These are phyloP conservation scores for Clupea harengus DNA, from an alignment of 2,113 vertebrate species.

Conservation along the genomic window DNA sequence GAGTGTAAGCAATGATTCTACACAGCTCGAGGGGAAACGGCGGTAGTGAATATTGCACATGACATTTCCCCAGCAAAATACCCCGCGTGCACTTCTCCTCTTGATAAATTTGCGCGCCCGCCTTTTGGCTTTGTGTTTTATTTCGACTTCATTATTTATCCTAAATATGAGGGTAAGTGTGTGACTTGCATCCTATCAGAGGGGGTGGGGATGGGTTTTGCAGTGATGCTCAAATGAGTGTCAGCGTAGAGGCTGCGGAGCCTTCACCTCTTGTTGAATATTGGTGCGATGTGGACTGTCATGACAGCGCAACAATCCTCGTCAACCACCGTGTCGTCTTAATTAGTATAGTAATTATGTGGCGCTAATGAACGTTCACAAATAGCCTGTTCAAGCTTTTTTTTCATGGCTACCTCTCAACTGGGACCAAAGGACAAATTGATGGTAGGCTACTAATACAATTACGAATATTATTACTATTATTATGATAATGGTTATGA, in stretches of 20 bases:
- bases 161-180: not conserved
- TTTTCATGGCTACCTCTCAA: not conserved
- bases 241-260: conserved; percentile 59
- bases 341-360: conserved; percentile 92
- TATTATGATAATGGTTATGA: not conserved
- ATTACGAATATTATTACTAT: not conserved
- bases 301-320: conserved; percentile 76
- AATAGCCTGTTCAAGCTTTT: conserved; percentile 6
- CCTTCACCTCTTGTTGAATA: conserved; percentile 69
- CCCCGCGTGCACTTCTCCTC: conserved; percentile 14
- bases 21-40: conserved; percentile 40
- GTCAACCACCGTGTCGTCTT: conserved; percentile 83
- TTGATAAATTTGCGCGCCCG: conserved; percentile 13
- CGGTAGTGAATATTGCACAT: conserved; percentile 41
- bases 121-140: conserved; percentile 11
- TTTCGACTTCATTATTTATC: conserved; percentile 9
- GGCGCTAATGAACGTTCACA: conserved; percentile 85
- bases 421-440: not conserved
- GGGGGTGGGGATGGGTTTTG: not conserved
- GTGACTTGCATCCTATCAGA: conserved; percentile 5
- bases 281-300: conserved; percentile 73
- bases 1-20: conserved; percentile 43
- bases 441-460: not conserved
- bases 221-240: conserved; percentile 46
- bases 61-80: conserved; percentile 34